Conservation (phyloP, 2,888 invertebrate species). For the Dasysyrphus tricinctus region DNA sequence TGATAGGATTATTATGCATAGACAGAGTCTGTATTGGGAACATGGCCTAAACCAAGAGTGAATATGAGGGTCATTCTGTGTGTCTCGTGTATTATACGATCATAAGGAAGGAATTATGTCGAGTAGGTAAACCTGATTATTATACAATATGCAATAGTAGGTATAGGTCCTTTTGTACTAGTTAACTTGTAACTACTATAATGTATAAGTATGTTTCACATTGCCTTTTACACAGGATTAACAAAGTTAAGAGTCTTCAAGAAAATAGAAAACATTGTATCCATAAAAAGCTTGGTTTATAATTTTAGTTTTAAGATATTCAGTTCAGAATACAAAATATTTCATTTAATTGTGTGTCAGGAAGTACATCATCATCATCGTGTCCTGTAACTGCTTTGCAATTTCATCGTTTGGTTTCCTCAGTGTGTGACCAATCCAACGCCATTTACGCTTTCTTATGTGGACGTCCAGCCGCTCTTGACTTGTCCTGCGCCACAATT, state of each 20-base stretch:
- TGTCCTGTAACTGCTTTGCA: too few species aligned
- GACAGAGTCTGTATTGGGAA: slow-evolving; percentile 54
- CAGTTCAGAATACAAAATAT: too few species aligned
- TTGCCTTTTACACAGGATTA: neutral
- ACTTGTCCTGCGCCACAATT: too few species aligned
- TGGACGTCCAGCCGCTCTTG: too few species aligned
- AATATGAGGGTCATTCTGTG: slow-evolving; percentile 49
- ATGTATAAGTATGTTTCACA: neutral
- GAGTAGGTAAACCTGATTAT: slow-evolving; percentile 13
- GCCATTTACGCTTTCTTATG: too few species aligned
- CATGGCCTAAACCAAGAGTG: slow-evolving; percentile 35
- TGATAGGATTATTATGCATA: slow-evolving; percentile 13
- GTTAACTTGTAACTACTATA: neutral
- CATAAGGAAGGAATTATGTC: slow-evolving; percentile 15
- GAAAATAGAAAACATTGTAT: neutral
- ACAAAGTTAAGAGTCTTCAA: neutral
- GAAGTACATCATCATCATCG: too few species aligned
- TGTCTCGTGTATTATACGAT: slow-evolving; percentile 13
- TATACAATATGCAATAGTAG: neutral
- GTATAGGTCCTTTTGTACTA: neutral
- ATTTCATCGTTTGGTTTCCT: too few species aligned
- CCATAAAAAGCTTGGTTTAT: neutral
- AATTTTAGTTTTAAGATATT: neutral
- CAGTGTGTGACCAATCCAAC: too few species aligned
- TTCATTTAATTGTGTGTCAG: too few species aligned